Conservation (phyloP, 1,140 invertebrate species). For the Drosophila nikananu region DNA sequence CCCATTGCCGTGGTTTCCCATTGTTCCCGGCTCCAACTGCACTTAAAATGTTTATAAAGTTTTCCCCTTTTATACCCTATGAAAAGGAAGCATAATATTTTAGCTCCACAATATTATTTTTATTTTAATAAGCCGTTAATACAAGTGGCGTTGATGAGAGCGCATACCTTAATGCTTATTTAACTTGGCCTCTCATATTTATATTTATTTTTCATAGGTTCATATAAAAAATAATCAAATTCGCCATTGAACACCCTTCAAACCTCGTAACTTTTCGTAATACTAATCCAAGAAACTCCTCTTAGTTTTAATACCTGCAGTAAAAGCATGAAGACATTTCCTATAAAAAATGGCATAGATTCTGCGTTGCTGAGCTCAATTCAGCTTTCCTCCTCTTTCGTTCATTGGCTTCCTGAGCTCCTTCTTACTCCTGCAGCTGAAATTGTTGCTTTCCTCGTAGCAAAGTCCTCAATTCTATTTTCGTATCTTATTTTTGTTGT, state of each 20-base stretch:
- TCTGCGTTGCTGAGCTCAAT: not conserved
- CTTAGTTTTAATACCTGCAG: not conserved
- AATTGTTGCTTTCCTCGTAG: constrained; percentile 24
- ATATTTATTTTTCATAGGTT: not conserved
- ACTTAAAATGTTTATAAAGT: constrained; percentile 80
- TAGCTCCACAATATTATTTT: not conserved
- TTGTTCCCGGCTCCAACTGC: constrained; percentile 54
- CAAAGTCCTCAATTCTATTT: constrained; percentile 62
- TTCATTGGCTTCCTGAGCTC: constrained; percentile 58
- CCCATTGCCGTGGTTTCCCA: constrained; percentile 55
- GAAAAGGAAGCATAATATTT: not conserved
- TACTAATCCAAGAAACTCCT: not conserved
- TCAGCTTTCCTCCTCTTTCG: constrained; percentile 43
- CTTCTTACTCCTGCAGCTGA: constrained; percentile 21
- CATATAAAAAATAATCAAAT: not conserved
- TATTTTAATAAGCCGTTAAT: not conserved
- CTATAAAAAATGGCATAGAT: constrained; percentile 8
- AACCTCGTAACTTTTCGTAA: not conserved
- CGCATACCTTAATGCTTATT: not conserved
- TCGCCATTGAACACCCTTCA: no score
- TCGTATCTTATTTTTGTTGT: constrained; percentile 19
- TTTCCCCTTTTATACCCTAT: constrained; percentile 20
- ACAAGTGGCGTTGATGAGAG: not conserved
- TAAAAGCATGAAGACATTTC: not conserved
- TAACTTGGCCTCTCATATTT: not conserved